Evolutionary conservation across 2,888 invertebrate genomes (phyloP), one percentile per base, ranked within the genome.

Genomic region (Campoplex nolae): DNA sequence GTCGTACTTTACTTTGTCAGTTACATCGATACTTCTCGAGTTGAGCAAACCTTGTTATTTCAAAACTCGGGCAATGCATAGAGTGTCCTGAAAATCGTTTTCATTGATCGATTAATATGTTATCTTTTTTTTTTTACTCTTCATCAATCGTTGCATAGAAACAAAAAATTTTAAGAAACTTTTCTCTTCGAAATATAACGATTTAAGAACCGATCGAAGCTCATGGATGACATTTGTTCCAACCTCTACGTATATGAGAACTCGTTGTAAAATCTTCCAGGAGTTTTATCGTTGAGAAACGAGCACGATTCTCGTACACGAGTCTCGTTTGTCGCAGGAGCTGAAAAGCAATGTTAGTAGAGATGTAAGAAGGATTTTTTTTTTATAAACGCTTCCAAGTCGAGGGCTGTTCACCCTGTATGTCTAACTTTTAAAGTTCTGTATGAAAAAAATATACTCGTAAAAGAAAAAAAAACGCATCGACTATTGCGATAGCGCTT

Each of bases 1-100:
- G 56, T 62, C 68, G 28, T 67, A 8, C 65, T 51, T 65, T 45
- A 71, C 80, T 75, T 70, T 84, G 54, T 54, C 77, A 48, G 71
- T 38, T 35, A 68, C 38, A 85, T 81, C 56, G 65, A 74, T 77
- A 67, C 32, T 28, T 32, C 32, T 58, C 35, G 32, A 28, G 51
- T 35, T 56, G 58, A 35, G 11, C 4, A 70, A 62, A 54, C 28
- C 28, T 8, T 35, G 35, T 70, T 23, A 23, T 3, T 1, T 68
- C 13, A 28, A 38, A 23, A 23, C n/a, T 18, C 42, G 9, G 18
- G 23, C 13, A 28, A 71, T 18, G 2, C 51, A 51, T 13, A 51
- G n/a, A 38, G 67, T 68, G 65, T 32, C 1, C 16, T 13, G 16
- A 62, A 62, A 6, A 4, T 62, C 16, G 1, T 62, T 62, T n/a